phyloP scores from a whole-genome alignment of 2,113 vertebrate species.

The Grammomys dolichurus region DNA sequence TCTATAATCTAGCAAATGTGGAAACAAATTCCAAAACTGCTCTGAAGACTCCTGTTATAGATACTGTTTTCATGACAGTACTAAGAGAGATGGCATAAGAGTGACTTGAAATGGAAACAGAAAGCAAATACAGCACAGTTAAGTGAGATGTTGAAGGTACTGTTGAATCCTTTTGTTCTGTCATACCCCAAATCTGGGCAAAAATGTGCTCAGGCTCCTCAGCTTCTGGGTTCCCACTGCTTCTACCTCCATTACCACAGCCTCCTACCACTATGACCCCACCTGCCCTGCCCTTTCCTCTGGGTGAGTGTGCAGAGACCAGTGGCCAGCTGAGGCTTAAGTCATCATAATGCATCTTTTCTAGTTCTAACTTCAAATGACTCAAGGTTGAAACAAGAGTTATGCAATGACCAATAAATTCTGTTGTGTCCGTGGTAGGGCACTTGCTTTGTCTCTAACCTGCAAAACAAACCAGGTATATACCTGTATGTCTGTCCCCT shows the following conservation, averaged over 20 bases:
- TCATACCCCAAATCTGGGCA: not conserved
- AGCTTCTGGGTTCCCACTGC: not conserved
- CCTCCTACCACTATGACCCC: not conserved
- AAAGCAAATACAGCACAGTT: constrained; percentile 15
- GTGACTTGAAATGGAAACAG: not conserved
- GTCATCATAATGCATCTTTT: not conserved
- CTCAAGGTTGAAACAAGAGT: constrained; percentile 27
- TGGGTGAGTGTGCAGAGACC: not conserved
- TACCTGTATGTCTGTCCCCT: no score
- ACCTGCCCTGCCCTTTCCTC: not conserved
- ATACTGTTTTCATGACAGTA: not conserved
- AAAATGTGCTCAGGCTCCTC: constrained; percentile 32
- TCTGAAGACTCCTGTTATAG: not conserved
- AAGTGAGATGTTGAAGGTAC: not conserved
- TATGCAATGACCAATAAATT: not conserved
- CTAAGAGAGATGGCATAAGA: not conserved
- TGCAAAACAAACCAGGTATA: not conserved
- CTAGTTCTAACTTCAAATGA: not conserved
- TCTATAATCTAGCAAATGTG: constrained; percentile 16
- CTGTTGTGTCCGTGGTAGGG: not conserved
- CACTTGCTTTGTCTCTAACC: not conserved
- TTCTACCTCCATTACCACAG: not conserved
- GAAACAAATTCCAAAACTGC: constrained; percentile 31
- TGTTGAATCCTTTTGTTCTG: constrained; percentile 23
- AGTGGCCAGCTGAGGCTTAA: not conserved